Evolutionary conservation across 2,797 vertebrate species (phyloP), one percentile per base, ranked within the genome.

Genomic region (Chaenodraco wilsoni): DNA sequence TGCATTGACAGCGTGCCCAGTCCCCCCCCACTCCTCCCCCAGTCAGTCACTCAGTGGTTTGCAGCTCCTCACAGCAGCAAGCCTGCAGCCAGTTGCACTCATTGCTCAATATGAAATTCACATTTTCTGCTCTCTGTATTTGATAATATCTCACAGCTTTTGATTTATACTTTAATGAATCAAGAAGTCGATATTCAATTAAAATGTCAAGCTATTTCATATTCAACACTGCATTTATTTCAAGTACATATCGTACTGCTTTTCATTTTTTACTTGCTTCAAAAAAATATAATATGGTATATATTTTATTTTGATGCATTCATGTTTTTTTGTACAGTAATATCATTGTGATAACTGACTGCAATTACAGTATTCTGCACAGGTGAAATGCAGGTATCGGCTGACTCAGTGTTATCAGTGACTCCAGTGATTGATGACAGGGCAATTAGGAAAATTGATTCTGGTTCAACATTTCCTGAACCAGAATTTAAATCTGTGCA

Each of bases 11-110:
- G 70, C 81, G 50, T 81, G 89, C 86, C 89, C 88, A 72, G 81
- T 88, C 89, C 84, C 85, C 84, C 33, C 86, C 89, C 88, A 72
- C 80, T 88, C 89, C 84, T 86, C 83, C 85, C 85, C 69, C 82
- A 87, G 84, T 88, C 85, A 83, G 84, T 85, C 90, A 85, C 74
- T 79, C 88, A 68, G 86, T 85, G 86, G 86, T 92, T 91, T 91
- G 79, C 84, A 85, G 89, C 86, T 78, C 83, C 81, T 89, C 84
- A 79, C 70, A 86, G 82, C 84, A 88, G 81, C 80, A 66, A 76
- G 84, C 83, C 60, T 41, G 57, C 83, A 83, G 85, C 88, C 87
- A 84, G 86, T 78, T 67, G 11, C 81, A 65, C 76, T 91, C 88
- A 87, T 68, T 84, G 86, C 86, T 89, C 79, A 69, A 69, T 81